Base-by-base conservation (phyloP, 2,797 vertebrate species). In the Microcaecilia unicolor region DNA sequence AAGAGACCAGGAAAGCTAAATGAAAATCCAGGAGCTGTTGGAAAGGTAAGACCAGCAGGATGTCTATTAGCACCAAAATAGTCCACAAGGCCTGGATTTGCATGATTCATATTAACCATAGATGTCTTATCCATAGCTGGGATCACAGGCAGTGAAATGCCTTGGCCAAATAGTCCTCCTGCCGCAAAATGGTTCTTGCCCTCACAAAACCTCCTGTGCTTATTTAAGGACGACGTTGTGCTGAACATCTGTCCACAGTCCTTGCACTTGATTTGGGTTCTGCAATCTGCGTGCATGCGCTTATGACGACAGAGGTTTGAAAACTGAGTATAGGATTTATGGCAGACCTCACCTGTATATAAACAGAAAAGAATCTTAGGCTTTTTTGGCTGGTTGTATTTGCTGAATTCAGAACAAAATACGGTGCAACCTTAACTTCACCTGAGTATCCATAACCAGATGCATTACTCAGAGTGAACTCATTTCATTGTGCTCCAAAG, bases 231-330 rank as follows among this genome's bases (percentile, higher is more conserved):
- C 46, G 96, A 99, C 48, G 96, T 99, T 81, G 96, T 99, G 86
- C 96, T 99, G 87, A 99, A 99, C 93, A 99, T 97, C 85, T 99
- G 96, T 64, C 96, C 94, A 59, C 96, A 99, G 87, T 99, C 96
- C 80, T 98, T 98, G 83, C 96, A 99, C 83, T 99, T 99, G 80
- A 99, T 99, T 87, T 99, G 96, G 41, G 96, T 99, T 71, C 96
- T 92, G 84, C 96, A 99, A 86, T 99, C 96, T 35, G 96, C 96
- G 51, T 99, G 96, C 96, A 99, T 99, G 62, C 96, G 92, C 80
- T 99, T 99, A 85, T 99, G 96, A 62, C 96, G 93, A 72, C 95
- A 99, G 78, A 99, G 89, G 83, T 99, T 99, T 52, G 96, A 99
- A 88, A 99, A 99, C 85, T 99, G 96, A 64, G 96, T 99, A 84